Evolutionary conservation across 2,113 vertebrate species (phyloP).

Genomic region (Helogale parvula): DNA sequence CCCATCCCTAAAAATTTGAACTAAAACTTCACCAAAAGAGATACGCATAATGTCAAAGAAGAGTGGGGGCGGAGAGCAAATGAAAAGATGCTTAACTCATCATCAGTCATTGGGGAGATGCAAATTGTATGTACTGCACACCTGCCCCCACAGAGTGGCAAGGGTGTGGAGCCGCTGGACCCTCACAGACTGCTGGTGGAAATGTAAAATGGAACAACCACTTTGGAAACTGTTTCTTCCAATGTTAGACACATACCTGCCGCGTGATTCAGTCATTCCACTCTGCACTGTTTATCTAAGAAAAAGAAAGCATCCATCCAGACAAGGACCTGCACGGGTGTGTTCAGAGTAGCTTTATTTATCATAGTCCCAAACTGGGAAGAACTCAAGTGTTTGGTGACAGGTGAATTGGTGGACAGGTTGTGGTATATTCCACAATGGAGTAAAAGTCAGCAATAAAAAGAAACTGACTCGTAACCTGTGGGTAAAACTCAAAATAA

Average conservation of each 20-base stretch:
- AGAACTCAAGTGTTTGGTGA: background rate
- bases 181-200: background rate
- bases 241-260: background rate
- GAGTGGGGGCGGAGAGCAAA: background rate
- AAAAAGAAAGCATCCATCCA: background rate
- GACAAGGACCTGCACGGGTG: background rate
- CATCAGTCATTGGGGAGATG: background rate
- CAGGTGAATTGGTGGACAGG: background rate
- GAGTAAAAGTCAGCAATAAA: background rate
- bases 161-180: background rate
- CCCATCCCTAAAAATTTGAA: background rate
- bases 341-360: background rate
- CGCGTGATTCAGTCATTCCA: background rate
- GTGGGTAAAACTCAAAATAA: background rate
- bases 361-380: background rate
- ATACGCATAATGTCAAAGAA: background rate
- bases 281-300: background rate
- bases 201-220: background rate
- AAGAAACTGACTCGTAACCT: background rate
- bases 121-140: background rate
- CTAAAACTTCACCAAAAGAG: background rate
- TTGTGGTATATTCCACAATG: background rate
- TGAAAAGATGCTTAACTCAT: background rate
- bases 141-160: background rate
- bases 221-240: background rate